Base-by-base conservation (phyloP, 2,113 vertebrate genomes). In the Poicephalus meyeri region DNA sequence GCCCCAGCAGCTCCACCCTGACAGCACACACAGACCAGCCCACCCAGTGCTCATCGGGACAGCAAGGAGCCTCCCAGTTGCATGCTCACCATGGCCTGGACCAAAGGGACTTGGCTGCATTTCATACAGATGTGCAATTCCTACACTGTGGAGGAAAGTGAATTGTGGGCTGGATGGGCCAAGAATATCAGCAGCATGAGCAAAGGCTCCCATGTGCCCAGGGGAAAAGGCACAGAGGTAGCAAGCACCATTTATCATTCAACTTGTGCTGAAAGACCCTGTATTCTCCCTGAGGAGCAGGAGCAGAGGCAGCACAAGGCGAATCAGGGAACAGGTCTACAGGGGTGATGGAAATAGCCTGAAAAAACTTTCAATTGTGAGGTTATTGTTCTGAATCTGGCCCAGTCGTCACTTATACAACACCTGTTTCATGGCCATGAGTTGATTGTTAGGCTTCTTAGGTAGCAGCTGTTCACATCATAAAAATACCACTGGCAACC, bases 401-500 rank as follows among this genome's bases (percentile, higher is more conserved):
- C 55, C 74, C 55, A 55, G 35, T 46, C 68, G n/a, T 50, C 33
- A 58, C 33, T 58, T 47, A 16, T 33, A 68, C 11, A 60, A 13
- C 21, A 73, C 24, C 69, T 47, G 39, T 56, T 88, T 84, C 50
- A 53, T 21, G 72, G 60, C 68, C 55, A 19, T 1, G 4, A 80
- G 41, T 60, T 76, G 52, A 39, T 85, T 28, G 4, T 53, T 60
- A 77, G 64, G 52, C 26, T 91, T 86, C 81, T 73, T 60, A 58
- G 53, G 58, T 14, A 80, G 85, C 91, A 94, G 88, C 60, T 91
- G 50, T 73, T 93, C 55, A 37, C 50, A 44, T 78, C 56, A 64
- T 86, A 90, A 94, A 90, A 78, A 82, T 28, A 90, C 26, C 82
- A 83, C 39, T 3, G 10, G n/a, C 63, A 94, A 80, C 37, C n/a